Evolutionary conservation across 2,797 vertebrate species (phyloP).

Genomic region (Tragopan temminckii): DNA sequence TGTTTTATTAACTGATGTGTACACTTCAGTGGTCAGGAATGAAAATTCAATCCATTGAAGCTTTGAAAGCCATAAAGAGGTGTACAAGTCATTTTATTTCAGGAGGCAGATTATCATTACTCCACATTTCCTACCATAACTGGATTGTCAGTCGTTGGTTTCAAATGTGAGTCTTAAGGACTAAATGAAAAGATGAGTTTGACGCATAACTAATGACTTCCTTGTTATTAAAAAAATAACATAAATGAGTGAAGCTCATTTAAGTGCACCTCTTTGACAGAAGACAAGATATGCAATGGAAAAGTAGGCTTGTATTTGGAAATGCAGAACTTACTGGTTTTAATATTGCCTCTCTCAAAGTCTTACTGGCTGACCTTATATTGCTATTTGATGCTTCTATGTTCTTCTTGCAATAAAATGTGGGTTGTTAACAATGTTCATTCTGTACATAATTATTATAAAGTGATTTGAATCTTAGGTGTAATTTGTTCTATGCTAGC

Average conservation of each 20-base stretch:
- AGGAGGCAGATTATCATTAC: neutral
- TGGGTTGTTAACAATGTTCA: neutral
- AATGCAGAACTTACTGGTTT: neutral
- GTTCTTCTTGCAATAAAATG: conserved; percentile 22
- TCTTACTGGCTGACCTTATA: neutral
- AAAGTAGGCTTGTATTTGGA: neutral
- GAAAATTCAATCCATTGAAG: conserved; percentile 17
- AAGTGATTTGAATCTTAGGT: neutral
- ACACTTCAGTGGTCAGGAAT: neutral
- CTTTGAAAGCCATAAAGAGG: neutral
- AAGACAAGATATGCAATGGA: neutral
- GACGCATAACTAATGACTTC: neutral
- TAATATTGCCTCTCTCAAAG: neutral
- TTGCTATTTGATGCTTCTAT: neutral
- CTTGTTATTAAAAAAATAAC: neutral
- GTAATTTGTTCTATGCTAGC: neutral
- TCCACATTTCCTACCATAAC: neutral
- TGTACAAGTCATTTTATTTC: neutral
- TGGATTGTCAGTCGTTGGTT: neutral
- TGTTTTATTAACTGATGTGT: neutral
- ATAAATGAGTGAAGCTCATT: neutral
- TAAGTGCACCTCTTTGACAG: neutral
- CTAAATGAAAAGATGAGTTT: neutral
- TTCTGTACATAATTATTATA: neutral
- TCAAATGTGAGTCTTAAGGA: neutral